Evolutionary conservation across 1,140 invertebrate species (phyloP).

Genomic region (Trachymyrmex cornetzi): DNA sequence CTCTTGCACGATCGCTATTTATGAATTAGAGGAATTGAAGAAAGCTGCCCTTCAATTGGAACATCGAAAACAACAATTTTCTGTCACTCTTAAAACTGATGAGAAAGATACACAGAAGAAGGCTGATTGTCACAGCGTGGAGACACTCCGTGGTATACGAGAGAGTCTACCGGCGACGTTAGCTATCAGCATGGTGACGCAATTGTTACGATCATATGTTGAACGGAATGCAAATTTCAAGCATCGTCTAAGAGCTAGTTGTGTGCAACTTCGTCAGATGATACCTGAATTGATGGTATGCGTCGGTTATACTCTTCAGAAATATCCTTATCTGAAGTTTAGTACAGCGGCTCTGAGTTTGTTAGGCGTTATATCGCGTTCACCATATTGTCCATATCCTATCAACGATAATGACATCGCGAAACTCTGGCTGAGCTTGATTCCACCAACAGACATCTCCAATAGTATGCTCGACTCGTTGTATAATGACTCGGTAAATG

Average conservation of each 20-base stretch:
- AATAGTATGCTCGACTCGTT: slow-evolving; percentile 82
- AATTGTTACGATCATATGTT: slow-evolving; percentile 79
- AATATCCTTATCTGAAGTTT: slow-evolving; percentile 81
- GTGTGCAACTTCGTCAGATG: slow-evolving; percentile 81
- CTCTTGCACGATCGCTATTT: slow-evolving; percentile 78
- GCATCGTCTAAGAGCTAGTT: slow-evolving; percentile 71
- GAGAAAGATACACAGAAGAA: slow-evolving; percentile 54
- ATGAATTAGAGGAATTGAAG: slow-evolving; percentile 80
- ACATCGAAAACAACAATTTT: slow-evolving; percentile 30
- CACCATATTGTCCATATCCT: slow-evolving; percentile 75
- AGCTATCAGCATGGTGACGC: slow-evolving; percentile 81
- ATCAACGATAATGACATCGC: slow-evolving; percentile 81
- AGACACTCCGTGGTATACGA: slow-evolving; percentile 66
- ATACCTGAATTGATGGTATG: slow-evolving; percentile 82
- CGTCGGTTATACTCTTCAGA: slow-evolving; percentile 81
- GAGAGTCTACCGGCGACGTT: slow-evolving; percentile 82
- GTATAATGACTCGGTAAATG: slow-evolving; percentile 80
- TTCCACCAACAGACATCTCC: slow-evolving; percentile 83
- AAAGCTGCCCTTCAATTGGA: slow-evolving; percentile 65
- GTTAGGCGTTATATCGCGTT: slow-evolving; percentile 80
- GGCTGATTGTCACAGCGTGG: slow-evolving; percentile 51
- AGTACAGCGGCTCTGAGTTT: slow-evolving; percentile 81
- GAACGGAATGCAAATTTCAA: slow-evolving; percentile 67
- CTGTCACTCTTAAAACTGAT: slow-evolving; percentile 16
- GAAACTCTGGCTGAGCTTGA: slow-evolving; percentile 82